Conservation (phyloP, 2,113 vertebrate genomes). For the Aramus guarauna region DNA sequence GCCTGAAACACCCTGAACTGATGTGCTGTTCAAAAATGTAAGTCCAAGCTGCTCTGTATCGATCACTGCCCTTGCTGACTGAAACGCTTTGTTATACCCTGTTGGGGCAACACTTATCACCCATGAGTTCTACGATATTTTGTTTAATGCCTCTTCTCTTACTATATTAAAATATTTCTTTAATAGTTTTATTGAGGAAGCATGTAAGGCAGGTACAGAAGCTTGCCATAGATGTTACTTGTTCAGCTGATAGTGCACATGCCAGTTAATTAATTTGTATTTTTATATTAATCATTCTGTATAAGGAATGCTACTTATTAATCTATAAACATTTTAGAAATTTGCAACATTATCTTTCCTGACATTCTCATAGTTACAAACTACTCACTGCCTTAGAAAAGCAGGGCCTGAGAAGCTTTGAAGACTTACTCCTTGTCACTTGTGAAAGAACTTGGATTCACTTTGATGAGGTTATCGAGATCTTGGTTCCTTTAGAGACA, state of each 20-base stretch:
- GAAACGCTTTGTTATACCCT: background rate
- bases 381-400: background rate
- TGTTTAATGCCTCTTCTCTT: background rate
- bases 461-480: background rate
- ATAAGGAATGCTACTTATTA: background rate
- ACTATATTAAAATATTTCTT: background rate
- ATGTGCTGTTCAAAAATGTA: background rate
- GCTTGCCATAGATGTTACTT: background rate
- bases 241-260: background rate
- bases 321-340: background rate
- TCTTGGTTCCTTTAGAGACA: slow-evolving; percentile 31
- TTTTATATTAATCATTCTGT: background rate
- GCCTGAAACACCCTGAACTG: background rate
- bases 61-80: background rate
- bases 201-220: background rate
- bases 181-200: background rate
- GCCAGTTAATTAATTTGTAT: background rate
- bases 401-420: background rate
- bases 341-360: background rate
- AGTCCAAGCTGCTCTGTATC: background rate
- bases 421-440: slow-evolving; percentile 19
- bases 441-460: background rate
- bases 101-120: background rate
- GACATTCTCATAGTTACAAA: background rate
- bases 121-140: background rate